Evolutionary conservation across 2,113 vertebrate species (phyloP).

Genomic region (Laticauda laticaudata): DNA sequence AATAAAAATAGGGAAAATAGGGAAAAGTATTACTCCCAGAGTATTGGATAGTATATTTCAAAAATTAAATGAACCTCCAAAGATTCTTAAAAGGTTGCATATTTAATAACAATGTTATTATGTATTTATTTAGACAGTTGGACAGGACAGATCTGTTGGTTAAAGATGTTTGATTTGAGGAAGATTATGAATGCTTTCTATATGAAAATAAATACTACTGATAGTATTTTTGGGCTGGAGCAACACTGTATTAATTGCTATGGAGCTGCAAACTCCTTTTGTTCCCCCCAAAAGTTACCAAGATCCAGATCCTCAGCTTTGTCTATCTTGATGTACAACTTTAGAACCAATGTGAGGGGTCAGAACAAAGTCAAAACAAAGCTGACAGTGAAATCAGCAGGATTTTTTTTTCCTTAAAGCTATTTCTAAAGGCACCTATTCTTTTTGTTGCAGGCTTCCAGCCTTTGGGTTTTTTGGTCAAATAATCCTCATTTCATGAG

Average conservation of each 20-base stretch:
- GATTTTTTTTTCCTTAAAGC: neutral
- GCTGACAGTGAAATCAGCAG: neutral
- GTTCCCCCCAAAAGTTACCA: neutral
- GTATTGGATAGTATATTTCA: slow-evolving; percentile 54
- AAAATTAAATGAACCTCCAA: slow-evolving; percentile 57
- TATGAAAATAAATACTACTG: neutral
- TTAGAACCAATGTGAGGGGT: neutral
- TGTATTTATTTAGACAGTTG: neutral
- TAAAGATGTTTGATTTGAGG: neutral
- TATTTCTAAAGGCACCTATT: neutral
- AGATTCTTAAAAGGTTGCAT: slow-evolving; percentile 60
- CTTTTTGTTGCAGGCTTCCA: neutral
- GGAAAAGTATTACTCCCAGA: slow-evolving; percentile 36
- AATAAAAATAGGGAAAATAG: slow-evolving; percentile 48
- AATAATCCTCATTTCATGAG: neutral
- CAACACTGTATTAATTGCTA: neutral
- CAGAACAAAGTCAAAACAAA: neutral
- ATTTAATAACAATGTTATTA: slow-evolving; percentile 10
- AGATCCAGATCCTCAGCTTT: neutral
- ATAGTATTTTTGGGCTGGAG: neutral
- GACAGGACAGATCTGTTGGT: neutral
- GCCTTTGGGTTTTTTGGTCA: neutral
- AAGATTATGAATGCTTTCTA: neutral
- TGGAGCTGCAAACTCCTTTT: neutral
- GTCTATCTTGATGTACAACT: neutral